A percentile compares a stretch with the other conserved stretches of the same genome.
Evolutionary conservation across 1,140 invertebrate species (phyloP).

Genomic region (Rhopalosiphum maidis): DNA sequence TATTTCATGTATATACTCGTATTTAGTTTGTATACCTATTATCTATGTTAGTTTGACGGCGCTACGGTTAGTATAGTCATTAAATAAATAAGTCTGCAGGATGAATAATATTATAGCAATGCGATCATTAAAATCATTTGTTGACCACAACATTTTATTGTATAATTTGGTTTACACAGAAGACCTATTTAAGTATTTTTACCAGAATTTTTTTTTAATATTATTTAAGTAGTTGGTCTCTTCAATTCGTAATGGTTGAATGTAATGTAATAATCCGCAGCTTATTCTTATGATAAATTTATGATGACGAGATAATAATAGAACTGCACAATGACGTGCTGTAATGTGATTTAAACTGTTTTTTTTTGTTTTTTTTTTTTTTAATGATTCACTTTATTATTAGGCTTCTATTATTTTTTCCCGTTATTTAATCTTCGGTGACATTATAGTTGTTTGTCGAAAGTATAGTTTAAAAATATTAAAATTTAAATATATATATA

Average conservation of each 20-base stretch:
- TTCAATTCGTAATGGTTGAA: background rate
- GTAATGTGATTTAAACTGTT: background rate
- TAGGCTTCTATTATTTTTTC: background rate
- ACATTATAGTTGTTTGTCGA: background rate
- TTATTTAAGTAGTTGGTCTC: background rate
- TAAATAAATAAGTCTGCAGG: background rate
- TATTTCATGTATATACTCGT: background rate
- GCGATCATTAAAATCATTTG: background rate
- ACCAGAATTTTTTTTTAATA: background rate
- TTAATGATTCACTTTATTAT: background rate
- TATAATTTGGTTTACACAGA: background rate
- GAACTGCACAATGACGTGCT: background rate
- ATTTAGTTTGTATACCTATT: background rate
- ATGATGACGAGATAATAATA: background rate
- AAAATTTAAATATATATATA: background rate
- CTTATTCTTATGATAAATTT: background rate
- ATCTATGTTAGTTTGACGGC: background rate
- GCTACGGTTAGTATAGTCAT: background rate
- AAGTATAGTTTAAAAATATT: background rate
- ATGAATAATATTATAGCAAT: background rate
- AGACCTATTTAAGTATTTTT: background rate
- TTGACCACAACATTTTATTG: background rate
- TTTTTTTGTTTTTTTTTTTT: too few species aligned
- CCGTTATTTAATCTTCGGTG: background rate
- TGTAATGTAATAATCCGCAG: background rate